Percentiles rank a stretch among this genome's conserved stretches.
Evolutionary conservation across 2,113 vertebrate species (phyloP).

Genomic region (Alaudala cheleensis): DNA sequence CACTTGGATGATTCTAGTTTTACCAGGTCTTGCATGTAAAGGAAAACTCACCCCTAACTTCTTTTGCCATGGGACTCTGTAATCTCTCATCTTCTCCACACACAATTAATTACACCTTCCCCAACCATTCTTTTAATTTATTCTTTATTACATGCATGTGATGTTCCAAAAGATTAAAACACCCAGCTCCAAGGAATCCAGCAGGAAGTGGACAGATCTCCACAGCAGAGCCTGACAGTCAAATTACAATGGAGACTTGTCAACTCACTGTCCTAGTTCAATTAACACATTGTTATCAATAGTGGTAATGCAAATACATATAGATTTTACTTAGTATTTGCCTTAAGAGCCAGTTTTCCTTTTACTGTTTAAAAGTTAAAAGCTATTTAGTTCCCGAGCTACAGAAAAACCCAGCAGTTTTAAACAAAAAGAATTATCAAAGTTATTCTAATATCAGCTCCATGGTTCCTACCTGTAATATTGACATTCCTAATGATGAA

Average conservation of each 20-base stretch:
- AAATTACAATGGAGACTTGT: background rate
- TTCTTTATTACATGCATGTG: background rate
- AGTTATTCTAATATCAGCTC: background rate
- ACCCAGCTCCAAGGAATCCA: background rate
- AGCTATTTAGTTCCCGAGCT: background rate
- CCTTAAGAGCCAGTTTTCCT: background rate
- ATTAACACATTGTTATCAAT: fast-evolving
- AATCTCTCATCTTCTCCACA: background rate
- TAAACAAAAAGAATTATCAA: background rate
- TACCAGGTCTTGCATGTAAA: background rate
- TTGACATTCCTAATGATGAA: background rate
- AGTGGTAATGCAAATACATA: background rate
- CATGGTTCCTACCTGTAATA: background rate
- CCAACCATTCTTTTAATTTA: background rate
- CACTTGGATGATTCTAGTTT: background rate
- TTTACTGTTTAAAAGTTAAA: background rate
- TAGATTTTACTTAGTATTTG: background rate
- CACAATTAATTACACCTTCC: background rate
- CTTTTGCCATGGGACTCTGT: fast-evolving
- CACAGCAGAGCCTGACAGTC: background rate
- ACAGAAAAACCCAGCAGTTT: fast-evolving
- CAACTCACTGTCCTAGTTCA: fast-evolving
- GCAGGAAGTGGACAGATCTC: background rate
- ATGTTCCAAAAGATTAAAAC: background rate
- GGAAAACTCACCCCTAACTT: background rate